Evolutionary conservation across 1,140 invertebrate species (phyloP).

Genomic region (Monochamus saltuarius): DNA sequence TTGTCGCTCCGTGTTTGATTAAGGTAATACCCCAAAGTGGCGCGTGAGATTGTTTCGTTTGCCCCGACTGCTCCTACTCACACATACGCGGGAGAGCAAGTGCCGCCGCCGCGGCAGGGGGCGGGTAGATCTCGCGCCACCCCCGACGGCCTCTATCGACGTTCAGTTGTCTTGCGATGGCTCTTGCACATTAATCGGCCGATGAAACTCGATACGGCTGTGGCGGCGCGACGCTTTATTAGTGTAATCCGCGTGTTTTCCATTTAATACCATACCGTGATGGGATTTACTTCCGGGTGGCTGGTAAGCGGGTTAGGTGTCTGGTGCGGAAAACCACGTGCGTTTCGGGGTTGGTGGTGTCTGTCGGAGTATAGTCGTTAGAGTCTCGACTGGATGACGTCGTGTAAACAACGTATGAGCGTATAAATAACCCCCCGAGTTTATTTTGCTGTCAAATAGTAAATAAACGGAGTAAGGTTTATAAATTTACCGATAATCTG

Average conservation of each 20-base stretch:
- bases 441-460: no score
- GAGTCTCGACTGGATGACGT: no score
- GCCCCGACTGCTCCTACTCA: slow-evolving; percentile 27
- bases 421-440: no score
- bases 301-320: background rate
- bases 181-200: slow-evolving; percentile 22
- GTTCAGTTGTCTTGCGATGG: slow-evolving; percentile 24
- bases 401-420: no score
- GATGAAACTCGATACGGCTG: slow-evolving; percentile 30
- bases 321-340: no score
- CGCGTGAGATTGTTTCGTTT: slow-evolving; percentile 48
- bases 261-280: no score
- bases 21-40: slow-evolving; percentile 46
- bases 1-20: slow-evolving; percentile 43
- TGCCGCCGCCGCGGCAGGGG: slow-evolving; percentile 15
- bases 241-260: slow-evolving; percentile 16
- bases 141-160: slow-evolving; percentile 18
- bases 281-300: no score
- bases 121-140: slow-evolving; percentile 17
- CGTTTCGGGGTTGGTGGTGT: no score
- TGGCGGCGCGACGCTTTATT: slow-evolving; percentile 17
- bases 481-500: no score
- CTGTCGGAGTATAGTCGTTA: no score
- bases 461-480: no score
- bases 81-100: slow-evolving; percentile 12